Base-by-base conservation (phyloP, 2,113 vertebrate genomes). In the Anguilla rostrata region DNA sequence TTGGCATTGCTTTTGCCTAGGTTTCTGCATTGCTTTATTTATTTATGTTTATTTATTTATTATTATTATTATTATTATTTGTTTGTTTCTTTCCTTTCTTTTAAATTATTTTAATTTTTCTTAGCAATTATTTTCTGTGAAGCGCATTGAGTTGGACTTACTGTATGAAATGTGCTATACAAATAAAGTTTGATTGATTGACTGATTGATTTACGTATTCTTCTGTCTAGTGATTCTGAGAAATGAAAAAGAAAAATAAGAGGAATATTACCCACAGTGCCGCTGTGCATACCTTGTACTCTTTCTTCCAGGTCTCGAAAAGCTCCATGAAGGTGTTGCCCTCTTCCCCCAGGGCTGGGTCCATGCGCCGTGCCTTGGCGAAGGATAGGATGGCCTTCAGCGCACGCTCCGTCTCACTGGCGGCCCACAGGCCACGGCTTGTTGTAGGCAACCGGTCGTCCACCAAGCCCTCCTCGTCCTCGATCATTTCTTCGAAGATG, bases 401-500 rank as follows among this genome's bases (percentile, higher is more conserved):
- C 0, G 97, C 96, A 26, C 98, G 96, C 89, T 99, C 98, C 0
- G 95, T 98, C 93, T 99, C 98, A 86, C 98, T 99, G 88, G 95
- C 91, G 0, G 97, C 98, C 98, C 98, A 98, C 3, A 99, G 95
- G 26, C 98, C 98, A 75, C 98, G 94, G 87, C 96, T 99, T 39
- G 98, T 99, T 53, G 98, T 98, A 84, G 98, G 97, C 6, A 97
- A 93, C 40, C 98, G 96, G 89, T 99, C 98, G 87, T 99, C 98
- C 14, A 99, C 96, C 5, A 99, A 93, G 1, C 98, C 98, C 78
- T 99, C 98, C 86, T 99, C 98, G 56, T 99, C 98, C 92, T 99
- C 98, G 84, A 99, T 99, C 98, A 99, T 99, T 91, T 99, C 98
- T 88, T 99, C 98, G 87, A 99, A 99, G 91, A 99, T 98, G 87